Evolutionary conservation across 2,888 invertebrate genomes (phyloP), one percentile per base, ranked within the genome.

Genomic region (Eristalinus sepulchralis): DNA sequence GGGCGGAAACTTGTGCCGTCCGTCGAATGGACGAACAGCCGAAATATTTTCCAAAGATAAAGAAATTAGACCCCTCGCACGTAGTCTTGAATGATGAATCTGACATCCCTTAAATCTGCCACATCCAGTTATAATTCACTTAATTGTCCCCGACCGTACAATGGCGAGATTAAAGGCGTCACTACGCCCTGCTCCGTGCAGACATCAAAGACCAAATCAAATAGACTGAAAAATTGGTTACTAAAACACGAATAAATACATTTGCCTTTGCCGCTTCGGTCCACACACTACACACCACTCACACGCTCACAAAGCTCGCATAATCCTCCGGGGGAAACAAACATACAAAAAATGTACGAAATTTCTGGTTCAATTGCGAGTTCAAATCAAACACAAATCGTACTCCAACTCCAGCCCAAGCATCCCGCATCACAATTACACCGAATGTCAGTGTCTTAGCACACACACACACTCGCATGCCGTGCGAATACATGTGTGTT

Each of bases 361-460:
- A 60, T 31, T 59, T 22, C 13, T 1, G 22, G 34, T 17, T 59
- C 71, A 70, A 71, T 71, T 60, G 60, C 60, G 71, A 68, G 36
- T 62, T 59, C 64, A 79, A 83, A 72, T 75, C 80, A 73, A 83
- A 83, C 53, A 47, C 64, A 67, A 59, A 17, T 22, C 27, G 27
- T 27, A 27, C 27, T 27, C 27, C 27, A 27, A 27, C 2, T 27
- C 5, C 27, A 27, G 2, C 27, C 5, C 27, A 2, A 27, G 27
- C 27, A 33, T 24, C 33, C 22, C 67, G 34, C 39, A 36, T 68
- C 53, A 55, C 83, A 83, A 75, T 83, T 83, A 83, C 78, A 83
- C 53, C 24, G 57, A 24, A 24, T 57, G 24, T 4, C 24, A 57
- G 57, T 57, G 11, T 24, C 57, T 47, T 47, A 17, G 57, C 57